Percentiles rank a stretch among this genome's conserved stretches.
phyloP scores from a whole-genome alignment of 2,113 vertebrate genomes.

The Oreochromis aureus region DNA sequence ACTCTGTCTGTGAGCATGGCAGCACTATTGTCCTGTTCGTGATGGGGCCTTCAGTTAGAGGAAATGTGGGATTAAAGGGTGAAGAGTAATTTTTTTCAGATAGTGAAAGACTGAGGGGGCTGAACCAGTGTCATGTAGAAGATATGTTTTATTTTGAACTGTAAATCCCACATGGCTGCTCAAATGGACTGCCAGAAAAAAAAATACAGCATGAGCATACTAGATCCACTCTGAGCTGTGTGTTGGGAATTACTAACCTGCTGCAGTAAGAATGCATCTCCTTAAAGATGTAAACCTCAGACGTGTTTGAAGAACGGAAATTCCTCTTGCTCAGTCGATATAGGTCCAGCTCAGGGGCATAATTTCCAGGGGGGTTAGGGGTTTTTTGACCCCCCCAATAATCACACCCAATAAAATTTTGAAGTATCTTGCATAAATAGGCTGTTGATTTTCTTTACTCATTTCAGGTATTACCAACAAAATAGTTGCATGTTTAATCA shows the following conservation, averaged over 20 bases:
- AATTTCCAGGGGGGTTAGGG: too few species aligned
- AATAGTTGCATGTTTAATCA: too few species aligned
- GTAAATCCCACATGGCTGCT: not conserved
- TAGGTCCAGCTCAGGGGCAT: too few species aligned
- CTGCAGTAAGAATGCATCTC: not conserved
- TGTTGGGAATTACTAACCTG: not conserved
- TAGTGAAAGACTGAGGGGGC: not conserved
- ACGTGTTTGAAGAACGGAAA: not conserved
- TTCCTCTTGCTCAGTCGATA: not conserved
- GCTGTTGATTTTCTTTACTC: too few species aligned
- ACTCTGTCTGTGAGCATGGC: not conserved
- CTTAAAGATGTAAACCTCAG: not conserved
- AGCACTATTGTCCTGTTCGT: not conserved
- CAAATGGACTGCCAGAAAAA: not conserved
- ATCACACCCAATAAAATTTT: too few species aligned
- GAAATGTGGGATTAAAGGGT: not conserved
- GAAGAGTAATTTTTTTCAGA: not conserved
- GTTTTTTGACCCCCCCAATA: too few species aligned
- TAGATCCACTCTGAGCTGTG: not conserved
- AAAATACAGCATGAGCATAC: not conserved
- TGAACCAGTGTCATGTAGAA: not conserved
- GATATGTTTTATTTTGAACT: not conserved
- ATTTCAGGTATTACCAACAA: too few species aligned
- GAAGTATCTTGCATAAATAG: too few species aligned
- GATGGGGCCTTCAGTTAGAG: rapidly evolving